These are phyloP conservation scores for Chiloscyllium punctatum DNA, from an alignment of 2,797 vertebrate species.

Conservation along the genomic window DNA sequence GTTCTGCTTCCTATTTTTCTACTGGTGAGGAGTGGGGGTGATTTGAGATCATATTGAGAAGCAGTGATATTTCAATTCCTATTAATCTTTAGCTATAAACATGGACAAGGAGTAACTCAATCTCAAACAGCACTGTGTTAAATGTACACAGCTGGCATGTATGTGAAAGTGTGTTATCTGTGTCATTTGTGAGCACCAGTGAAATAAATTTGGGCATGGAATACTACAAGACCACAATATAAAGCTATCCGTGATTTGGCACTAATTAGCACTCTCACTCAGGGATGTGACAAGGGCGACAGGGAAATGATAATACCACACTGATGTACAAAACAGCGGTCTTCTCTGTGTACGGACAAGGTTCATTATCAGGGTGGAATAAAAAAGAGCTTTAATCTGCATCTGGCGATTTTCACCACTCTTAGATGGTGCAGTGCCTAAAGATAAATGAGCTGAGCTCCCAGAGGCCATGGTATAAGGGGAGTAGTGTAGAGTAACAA, in stretches of 20 bases:
- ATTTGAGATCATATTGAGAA: not conserved
- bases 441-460: constrained; percentile 3
- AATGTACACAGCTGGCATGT: not conserved
- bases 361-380: constrained; percentile 1
- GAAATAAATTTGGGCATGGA: not conserved
- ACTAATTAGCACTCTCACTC: not conserved
- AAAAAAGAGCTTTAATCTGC: constrained; percentile 16
- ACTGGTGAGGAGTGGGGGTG: not conserved
- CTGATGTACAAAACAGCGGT: not conserved
- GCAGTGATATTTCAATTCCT: not conserved
- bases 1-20: not conserved
- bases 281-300: not conserved
- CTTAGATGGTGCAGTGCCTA: not conserved
- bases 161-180: not conserved
- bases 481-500: not conserved
- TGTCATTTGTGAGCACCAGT: not conserved
- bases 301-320: constrained; percentile 11
- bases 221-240: not conserved
- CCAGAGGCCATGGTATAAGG: not conserved
- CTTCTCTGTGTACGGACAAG: not conserved
- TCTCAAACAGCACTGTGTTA: not conserved
- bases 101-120: not conserved
- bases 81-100: not conserved
- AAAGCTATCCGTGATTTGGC: not conserved
- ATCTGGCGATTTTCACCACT: not conserved